Evolutionary conservation across 92 coral and sea anemone species (phyloP).

Genomic region (Muricea muricata): DNA sequence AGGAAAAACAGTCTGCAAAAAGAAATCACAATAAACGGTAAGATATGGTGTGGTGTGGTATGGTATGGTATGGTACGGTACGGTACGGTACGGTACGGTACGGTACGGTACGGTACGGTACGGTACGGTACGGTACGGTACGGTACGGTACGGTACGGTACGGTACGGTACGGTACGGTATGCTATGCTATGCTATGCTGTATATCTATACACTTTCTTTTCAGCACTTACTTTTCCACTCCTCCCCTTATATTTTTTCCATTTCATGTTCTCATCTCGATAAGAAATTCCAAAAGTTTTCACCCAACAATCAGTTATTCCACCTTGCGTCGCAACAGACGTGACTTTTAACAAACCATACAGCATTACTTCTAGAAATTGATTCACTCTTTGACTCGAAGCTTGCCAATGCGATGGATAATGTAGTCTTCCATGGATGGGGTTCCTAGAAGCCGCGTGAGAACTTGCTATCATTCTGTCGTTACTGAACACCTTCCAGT

Average conservation of each 20-base stretch:
- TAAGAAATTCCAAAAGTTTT: neutral
- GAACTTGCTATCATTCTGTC: neutral
- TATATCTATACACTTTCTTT: neutral
- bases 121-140: neutral
- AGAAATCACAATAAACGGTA: neutral
- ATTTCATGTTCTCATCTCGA: neutral
- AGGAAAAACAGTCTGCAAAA: conserved; percentile 13
- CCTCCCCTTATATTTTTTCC: neutral
- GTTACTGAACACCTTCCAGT: neutral
- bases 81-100: neutral
- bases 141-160: neutral
- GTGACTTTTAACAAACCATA: neutral
- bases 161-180: neutral
- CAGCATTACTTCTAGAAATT: neutral
- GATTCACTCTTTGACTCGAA: neutral
- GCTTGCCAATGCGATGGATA: neutral
- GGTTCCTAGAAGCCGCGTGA: neutral
- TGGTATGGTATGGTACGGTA: conserved; percentile 1
- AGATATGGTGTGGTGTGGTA: neutral
- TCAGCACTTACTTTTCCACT: neutral
- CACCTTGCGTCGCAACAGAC: conserved; percentile 33
- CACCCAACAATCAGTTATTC: conserved; percentile 5
- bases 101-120: neutral
- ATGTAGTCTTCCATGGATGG: neutral
- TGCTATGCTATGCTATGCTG: neutral